Evolutionary conservation across 2,113 vertebrate genomes (phyloP).

Genomic region (Damaliscus lunatus): DNA sequence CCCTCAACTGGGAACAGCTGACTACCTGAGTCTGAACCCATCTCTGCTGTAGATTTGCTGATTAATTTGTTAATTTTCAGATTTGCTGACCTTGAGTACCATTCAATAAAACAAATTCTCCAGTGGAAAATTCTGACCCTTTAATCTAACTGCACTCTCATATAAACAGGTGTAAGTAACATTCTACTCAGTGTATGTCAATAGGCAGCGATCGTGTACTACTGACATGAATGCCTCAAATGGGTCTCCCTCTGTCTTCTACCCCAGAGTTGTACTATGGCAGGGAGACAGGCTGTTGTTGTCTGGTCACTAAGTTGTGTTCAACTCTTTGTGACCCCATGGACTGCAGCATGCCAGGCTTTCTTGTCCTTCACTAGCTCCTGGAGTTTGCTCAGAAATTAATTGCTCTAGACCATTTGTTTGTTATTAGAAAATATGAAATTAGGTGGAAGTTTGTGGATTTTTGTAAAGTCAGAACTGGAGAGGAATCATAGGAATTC

Average conservation of each 20-base stretch:
- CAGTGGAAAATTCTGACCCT: background rate
- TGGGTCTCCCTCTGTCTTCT: background rate
- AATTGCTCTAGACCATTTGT: background rate
- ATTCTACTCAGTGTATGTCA: background rate
- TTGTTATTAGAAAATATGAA: background rate
- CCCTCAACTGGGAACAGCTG: background rate
- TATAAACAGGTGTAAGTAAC: background rate
- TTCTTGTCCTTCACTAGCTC: background rate
- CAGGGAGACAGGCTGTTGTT: background rate
- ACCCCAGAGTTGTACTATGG: background rate
- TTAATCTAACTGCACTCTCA: background rate
- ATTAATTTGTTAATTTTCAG: background rate
- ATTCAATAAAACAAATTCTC: background rate
- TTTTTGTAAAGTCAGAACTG: background rate
- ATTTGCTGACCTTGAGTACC: background rate
- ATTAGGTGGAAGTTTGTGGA: background rate
- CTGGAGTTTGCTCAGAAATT: background rate
- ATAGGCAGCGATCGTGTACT: background rate
- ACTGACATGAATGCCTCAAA: background rate
- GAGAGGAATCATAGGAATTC: background rate
- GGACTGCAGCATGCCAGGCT: background rate
- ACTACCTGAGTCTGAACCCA: background rate
- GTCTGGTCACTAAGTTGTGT: background rate
- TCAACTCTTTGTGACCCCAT: background rate
- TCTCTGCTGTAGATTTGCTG: background rate